phyloP scores from a whole-genome alignment of 1,140 invertebrate species.

The Pogonomyrmex californicus region DNA sequence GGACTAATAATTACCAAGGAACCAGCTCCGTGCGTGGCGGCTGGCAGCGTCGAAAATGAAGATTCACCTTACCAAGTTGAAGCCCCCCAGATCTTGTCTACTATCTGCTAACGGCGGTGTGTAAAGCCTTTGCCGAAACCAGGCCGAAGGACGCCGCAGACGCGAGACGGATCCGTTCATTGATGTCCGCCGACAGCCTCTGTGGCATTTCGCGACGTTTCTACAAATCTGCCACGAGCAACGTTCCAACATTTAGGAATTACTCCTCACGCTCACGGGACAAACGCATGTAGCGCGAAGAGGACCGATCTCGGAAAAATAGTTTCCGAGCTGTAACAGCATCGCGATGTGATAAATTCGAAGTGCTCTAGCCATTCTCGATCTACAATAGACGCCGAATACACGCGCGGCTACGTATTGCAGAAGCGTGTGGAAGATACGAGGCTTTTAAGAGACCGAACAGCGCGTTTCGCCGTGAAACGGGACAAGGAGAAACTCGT shows the following conservation, averaged over 20 bases:
- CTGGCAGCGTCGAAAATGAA: constrained; percentile 75
- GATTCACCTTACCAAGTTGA: constrained; percentile 69
- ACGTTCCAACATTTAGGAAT: neutral
- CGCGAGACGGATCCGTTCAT: constrained; percentile 17
- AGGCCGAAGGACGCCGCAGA: constrained; percentile 24
- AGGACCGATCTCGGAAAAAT: neutral
- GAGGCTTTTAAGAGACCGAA: constrained; percentile 73
- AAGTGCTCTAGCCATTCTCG: neutral
- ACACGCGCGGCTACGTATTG: neutral
- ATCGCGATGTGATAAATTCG: neutral
- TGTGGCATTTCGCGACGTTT: neutral
- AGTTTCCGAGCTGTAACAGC: neutral
- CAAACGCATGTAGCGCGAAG: neutral
- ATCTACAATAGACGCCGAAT: neutral
- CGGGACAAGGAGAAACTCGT: constrained; percentile 79
- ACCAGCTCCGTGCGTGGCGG: constrained; percentile 73
- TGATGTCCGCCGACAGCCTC: constrained; percentile 8
- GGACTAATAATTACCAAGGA: constrained; percentile 84
- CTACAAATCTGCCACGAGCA: neutral
- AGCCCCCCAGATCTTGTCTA: constrained; percentile 51
- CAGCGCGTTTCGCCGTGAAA: constrained; percentile 72
- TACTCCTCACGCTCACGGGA: neutral
- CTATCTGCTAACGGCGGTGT: constrained; percentile 47
- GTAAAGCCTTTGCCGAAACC: constrained; percentile 34
- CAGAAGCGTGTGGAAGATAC: neutral